Base-by-base conservation (phyloP, 2,113 vertebrate genomes). In the Litocranius walleri region DNA sequence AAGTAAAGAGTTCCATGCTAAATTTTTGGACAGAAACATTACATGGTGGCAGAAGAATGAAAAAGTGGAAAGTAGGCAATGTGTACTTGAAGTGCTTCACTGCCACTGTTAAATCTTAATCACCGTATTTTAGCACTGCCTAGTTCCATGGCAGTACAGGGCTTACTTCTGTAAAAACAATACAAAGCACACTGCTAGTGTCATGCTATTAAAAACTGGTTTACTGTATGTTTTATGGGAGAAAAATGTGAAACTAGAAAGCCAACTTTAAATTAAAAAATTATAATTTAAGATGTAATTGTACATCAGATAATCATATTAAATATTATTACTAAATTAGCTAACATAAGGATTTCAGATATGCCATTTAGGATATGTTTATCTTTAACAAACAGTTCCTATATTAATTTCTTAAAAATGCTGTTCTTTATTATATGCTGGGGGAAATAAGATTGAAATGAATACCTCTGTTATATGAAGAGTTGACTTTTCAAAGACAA, bases 241-340 rank as follows among this genome's bases (percentile, higher is more conserved):
- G 27, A 64, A 92, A 62, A 90, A 45, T 62, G n/a, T 82, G 33
- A 91, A 67, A 74, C 21, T 71, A 71, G 16, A 89, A 81, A n/a
- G 54, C 0, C 29, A 45, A 95, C 48, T 77, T 97, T 92, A 96
- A 97, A 9, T 43, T 5, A 59, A 91, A 29, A 40, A 0, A 88
- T 96, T 83, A 67, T 86, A 43, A 56, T 83, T n/a, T 91, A 95
- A 94, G n/a, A 92, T 78, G 27, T n/a, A 96, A 9, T 71, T 40
- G 67, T 36, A 59, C 91, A 97, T 97, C 78, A 95, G 90, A 92
- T 91, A 97, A 97, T 97, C 96, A 86, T 89, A 96, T 94, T 81
- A 95, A 21, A 0, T 19, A 97, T 61, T 67, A 96, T 93, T 98
- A 82, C 86, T 56, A 88, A 77, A 45, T 86, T 91, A 98, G 12